Percentiles rank a stretch among this genome's conserved stretches.
Conservation (phyloP, 2,113 vertebrate species). For the Coturnix japonica region DNA sequence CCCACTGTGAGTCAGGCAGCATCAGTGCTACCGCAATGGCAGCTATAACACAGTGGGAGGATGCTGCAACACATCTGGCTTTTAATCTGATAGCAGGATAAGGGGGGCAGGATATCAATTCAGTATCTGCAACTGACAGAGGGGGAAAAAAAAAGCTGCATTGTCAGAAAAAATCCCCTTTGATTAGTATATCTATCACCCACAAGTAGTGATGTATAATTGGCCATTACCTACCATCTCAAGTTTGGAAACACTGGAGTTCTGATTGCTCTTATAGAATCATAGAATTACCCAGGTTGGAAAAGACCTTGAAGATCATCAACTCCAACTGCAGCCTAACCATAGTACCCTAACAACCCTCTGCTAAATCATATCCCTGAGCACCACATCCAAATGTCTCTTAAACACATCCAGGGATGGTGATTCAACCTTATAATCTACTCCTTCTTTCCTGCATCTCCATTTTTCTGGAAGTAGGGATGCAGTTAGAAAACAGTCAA, state of each 20-base stretch:
- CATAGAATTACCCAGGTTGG: too few species aligned
- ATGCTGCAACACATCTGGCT: background rate
- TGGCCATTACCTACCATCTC: background rate
- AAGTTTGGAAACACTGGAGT: background rate
- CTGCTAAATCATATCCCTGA: too few species aligned
- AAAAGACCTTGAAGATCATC: too few species aligned
- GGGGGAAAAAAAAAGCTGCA: background rate
- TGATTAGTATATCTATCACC: background rate
- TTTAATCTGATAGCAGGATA: background rate
- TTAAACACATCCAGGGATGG: too few species aligned
- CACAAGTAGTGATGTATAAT: background rate
- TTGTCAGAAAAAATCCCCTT: background rate
- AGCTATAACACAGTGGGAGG: background rate
- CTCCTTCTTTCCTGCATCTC: background rate
- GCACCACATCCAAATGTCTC: too few species aligned
- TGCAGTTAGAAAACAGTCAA: background rate
- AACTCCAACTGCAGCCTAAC: too few species aligned
- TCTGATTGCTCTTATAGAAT: background rate
- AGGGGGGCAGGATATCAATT: background rate
- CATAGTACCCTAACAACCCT: too few species aligned
- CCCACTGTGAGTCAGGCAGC: background rate
- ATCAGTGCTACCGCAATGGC: accelerated
- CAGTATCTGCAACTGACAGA: background rate
- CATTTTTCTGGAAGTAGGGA: background rate
- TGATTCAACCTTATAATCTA: background rate